Evolutionary conservation across 1,140 invertebrate genomes (phyloP).

Genomic region (Heliconius nattereri): DNA sequence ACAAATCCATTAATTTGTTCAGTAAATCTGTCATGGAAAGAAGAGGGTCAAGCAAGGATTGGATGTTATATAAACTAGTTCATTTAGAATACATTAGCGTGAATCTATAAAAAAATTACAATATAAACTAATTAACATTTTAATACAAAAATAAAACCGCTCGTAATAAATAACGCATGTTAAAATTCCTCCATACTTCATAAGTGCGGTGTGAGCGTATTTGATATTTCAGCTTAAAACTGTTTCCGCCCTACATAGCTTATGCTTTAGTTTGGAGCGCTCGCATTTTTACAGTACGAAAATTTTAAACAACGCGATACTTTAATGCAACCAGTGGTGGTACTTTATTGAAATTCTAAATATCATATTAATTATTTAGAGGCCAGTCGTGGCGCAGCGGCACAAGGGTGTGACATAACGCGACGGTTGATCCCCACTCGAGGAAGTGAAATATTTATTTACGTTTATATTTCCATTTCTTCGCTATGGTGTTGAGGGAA

Average conservation of each 20-base stretch:
- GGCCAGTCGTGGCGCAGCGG: neutral
- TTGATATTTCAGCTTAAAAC: constrained; percentile 34
- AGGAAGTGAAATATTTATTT: no score
- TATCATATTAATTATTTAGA: neutral
- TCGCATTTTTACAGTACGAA: constrained; percentile 17
- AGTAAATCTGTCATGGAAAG: no score
- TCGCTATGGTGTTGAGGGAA: no score
- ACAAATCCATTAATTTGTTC: no score
- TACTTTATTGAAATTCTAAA: neutral
- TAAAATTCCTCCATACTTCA: constrained; percentile 17
- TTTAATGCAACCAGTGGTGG: constrained; percentile 15
- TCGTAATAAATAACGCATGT: constrained; percentile 12
- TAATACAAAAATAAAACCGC: neutral
- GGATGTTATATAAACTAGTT: no score
- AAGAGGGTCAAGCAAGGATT: no score
- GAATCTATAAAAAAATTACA: neutral
- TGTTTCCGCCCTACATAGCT: constrained; percentile 30
- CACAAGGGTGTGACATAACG: neutral
- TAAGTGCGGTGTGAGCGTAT: constrained; percentile 4
- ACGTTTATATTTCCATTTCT: no score
- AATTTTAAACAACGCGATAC: constrained; percentile 27
- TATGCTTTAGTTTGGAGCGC: constrained; percentile 9
- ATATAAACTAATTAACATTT: neutral
- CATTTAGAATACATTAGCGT: no score
- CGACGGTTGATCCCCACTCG: neutral